Conservation (phyloP, 2,113 vertebrate genomes). For the Lagopus muta region DNA sequence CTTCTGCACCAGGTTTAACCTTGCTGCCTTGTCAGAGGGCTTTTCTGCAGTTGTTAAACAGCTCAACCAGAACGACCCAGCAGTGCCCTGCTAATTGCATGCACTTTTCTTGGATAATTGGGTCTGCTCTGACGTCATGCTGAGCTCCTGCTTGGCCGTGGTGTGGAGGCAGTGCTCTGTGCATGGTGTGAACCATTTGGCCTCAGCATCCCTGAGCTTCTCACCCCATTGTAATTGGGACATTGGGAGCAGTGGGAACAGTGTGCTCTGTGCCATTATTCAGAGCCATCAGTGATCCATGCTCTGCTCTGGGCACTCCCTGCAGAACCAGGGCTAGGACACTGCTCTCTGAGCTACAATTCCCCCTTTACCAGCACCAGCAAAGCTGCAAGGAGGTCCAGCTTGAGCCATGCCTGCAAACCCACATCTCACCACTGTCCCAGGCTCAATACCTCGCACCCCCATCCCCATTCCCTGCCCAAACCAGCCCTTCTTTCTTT, state of each 20-base stretch:
- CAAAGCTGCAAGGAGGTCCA: background rate
- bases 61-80: background rate
- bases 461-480: too few relatives aligned
- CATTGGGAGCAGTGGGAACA: too few relatives aligned
- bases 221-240: fast-evolving
- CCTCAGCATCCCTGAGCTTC: background rate
- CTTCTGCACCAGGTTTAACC: background rate
- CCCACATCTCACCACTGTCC: background rate
- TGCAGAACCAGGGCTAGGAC: background rate
- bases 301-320: background rate
- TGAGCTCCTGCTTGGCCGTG: background rate
- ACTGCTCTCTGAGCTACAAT: background rate
- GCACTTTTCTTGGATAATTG: background rate
- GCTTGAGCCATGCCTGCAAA: background rate
- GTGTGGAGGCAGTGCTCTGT: background rate
- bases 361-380: background rate
- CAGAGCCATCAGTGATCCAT: background rate
- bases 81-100: background rate
- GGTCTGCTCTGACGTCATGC: background rate
- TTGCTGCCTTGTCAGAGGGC: background rate
- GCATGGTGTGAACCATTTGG: background rate
- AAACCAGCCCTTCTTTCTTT: background rate
- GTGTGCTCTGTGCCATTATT: background rate
- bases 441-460: background rate
- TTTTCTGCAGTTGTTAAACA: background rate